Base-by-base conservation (phyloP, 2,888 invertebrate species). In the Trichogramma dendrolimi region DNA sequence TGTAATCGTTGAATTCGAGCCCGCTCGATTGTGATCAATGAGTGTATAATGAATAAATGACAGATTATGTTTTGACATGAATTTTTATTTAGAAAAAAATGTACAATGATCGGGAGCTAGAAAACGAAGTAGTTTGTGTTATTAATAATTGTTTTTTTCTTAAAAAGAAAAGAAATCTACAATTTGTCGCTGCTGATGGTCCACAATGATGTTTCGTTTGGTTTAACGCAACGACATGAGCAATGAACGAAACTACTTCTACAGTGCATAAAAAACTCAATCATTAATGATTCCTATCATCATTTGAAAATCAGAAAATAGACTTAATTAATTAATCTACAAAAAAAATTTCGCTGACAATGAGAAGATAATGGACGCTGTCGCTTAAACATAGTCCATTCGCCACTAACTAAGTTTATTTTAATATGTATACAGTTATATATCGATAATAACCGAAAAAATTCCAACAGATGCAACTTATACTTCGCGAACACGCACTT, bases 61-160 rank as follows among this genome's bases (percentile, higher is more conserved):
- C 42, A 46, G 47, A 38, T 38, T 55, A 58, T 38, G 59, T 59
- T 64, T 61, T 61, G 53, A 61, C 56, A 59, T 61, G 61, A 64
- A 46, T 51, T 61, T 64, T 64, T 64, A 61, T 64, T 64, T 59
- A 61, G 61, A 64, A 64, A 64, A 64, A 64, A 62, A 59, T 61
- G 60, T 64, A 64, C 64, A 61, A 64, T 63, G 47, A 60, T 59
- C 53, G 56, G 58, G 49, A 64, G 46, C 53, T 56, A 53, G 60
- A 60, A 58, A 55, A 46, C 8, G 56, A 60, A 60, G 43, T 63
- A 60, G 27, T 62, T 64, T 46, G 27, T 49, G 46, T 10, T 27
- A 61, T 59, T 54, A 59, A 39, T 14, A 40, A 44, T 51, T 61
- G 52, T 43, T 40, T 10, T 56, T 46, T 60, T 47, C 14, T 60